Percentiles rank a stretch among this genome's conserved stretches.
Evolutionary conservation across 2,797 vertebrate species (phyloP).

Genomic region (Alcedo quadribrachys): DNA sequence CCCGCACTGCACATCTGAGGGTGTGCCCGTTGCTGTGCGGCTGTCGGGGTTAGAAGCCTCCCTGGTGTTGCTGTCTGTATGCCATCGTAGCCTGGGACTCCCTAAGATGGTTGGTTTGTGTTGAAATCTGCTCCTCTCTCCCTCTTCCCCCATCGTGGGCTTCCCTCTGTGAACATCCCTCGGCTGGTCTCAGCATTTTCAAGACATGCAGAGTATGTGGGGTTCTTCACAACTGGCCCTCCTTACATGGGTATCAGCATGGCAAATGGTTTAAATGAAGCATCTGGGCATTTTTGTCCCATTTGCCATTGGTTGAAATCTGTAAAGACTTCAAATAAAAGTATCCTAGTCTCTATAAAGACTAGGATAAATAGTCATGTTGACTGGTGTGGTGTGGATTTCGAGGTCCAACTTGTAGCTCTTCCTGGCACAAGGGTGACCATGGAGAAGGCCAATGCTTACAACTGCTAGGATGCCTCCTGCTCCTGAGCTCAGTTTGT

Average conservation of each 20-base stretch:
- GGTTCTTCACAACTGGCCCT: neutral
- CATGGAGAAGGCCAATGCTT: neutral
- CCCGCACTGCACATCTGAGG: neutral
- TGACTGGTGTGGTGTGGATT: neutral
- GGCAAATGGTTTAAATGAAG: neutral
- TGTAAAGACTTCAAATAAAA: accelerated
- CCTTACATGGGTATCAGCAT: accelerated
- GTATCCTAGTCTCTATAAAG: neutral
- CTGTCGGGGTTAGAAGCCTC: neutral
- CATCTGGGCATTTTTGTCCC: neutral
- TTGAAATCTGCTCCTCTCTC: neutral
- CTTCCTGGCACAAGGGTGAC: neutral
- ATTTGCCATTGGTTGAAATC: neutral
- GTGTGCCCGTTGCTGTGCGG: neutral
- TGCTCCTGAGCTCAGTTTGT: neutral
- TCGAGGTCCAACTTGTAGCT: neutral
- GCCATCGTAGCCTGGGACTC: neutral
- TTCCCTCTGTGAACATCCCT: neutral
- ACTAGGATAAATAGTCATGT: neutral
- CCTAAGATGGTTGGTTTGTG: neutral
- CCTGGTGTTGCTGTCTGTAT: neutral
- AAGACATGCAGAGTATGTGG: accelerated
- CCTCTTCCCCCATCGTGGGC: neutral
- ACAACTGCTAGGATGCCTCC: neutral
- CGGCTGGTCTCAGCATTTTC: neutral